A percentile compares a stretch with the other conserved stretches of the same genome.
These are phyloP conservation scores for Latrodectus geometricus DNA, from an alignment of 1,140 invertebrate genomes.

Conservation along the genomic window DNA sequence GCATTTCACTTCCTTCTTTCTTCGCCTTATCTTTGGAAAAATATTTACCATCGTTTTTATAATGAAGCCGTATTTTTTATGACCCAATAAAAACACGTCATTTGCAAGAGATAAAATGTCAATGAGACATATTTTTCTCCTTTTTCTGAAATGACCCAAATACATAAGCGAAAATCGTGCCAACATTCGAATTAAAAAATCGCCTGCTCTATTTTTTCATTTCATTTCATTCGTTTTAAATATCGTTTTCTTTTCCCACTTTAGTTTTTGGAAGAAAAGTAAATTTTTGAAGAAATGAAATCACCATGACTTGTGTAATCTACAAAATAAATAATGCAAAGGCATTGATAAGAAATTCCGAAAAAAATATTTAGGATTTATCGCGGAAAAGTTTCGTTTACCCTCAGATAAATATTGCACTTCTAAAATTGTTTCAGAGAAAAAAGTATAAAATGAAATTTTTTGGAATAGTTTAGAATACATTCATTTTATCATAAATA, in stretches of 20 bases:
- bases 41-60: conserved; percentile 60
- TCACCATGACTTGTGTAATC: too few species aligned
- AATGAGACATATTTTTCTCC: conserved; percentile 37
- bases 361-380: too few species aligned
- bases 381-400: too few species aligned
- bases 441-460: too few species aligned
- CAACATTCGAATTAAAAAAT: conserved; percentile 50
- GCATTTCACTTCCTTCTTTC: conserved; percentile 17
- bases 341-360: too few species aligned
- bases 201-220: conserved; percentile 13
- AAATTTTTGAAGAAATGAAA: too few species aligned
- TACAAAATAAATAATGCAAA: too few species aligned
- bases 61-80: conserved; percentile 59
- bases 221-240: conserved; percentile 4
- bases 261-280: too few species aligned
- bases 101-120: conserved; percentile 59
- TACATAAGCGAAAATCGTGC: conserved; percentile 51
- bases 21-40: conserved; percentile 51
- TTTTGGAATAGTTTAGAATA: too few species aligned
- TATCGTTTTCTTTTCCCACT: background rate
- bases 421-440: too few species aligned
- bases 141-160: conserved; percentile 51
- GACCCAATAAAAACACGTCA: conserved; percentile 62
- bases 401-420: too few species aligned
- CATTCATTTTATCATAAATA: too few species aligned